Percentiles rank a stretch among this genome's conserved stretches.
Conservation (phyloP, 2,888 invertebrate genomes). For the Sarcophaga carnaria region DNA sequence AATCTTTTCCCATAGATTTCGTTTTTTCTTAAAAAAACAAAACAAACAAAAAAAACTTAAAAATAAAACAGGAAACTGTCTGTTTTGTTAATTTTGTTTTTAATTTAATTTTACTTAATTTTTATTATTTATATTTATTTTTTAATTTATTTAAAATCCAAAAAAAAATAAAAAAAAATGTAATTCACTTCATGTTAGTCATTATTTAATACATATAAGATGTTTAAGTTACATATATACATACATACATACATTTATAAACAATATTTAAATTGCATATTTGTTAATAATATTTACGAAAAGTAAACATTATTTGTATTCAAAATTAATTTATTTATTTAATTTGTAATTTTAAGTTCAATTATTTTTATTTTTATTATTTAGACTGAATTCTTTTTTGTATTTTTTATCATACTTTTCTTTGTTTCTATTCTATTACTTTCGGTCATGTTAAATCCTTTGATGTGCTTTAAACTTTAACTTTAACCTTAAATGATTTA, state of each 20-base stretch:
- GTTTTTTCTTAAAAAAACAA: constrained; percentile 3
- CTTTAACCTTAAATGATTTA: too few relatives aligned
- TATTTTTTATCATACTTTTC: constrained; percentile 38
- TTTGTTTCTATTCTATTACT: constrained; percentile 54
- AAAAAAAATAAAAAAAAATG: not conserved
- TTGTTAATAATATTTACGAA: not conserved
- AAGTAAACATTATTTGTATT: constrained; percentile 2
- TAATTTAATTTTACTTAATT: constrained; percentile 54
- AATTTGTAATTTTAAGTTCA: constrained; percentile 55
- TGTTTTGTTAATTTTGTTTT: constrained; percentile 54
- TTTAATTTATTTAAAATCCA: constrained; percentile 36
- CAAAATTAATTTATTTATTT: constrained; percentile 31
- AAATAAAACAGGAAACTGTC: constrained; percentile 31
- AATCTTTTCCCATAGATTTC: constrained; percentile 66
- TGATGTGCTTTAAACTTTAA: not conserved
- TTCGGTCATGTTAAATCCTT: constrained; percentile 27
- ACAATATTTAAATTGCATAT: constrained; percentile 10
- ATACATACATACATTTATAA: too few relatives aligned
- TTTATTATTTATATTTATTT: constrained; percentile 52
- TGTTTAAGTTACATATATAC: constrained; percentile 71
- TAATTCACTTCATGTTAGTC: constrained; percentile 77
- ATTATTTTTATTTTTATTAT: constrained; percentile 62
- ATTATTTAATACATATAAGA: constrained; percentile 80
- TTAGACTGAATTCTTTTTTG: constrained; percentile 44
- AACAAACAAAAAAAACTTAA: not conserved